These are phyloP conservation scores for Thermophis baileyi DNA, from an alignment of 2,113 vertebrate species.

Conservation along the genomic window DNA sequence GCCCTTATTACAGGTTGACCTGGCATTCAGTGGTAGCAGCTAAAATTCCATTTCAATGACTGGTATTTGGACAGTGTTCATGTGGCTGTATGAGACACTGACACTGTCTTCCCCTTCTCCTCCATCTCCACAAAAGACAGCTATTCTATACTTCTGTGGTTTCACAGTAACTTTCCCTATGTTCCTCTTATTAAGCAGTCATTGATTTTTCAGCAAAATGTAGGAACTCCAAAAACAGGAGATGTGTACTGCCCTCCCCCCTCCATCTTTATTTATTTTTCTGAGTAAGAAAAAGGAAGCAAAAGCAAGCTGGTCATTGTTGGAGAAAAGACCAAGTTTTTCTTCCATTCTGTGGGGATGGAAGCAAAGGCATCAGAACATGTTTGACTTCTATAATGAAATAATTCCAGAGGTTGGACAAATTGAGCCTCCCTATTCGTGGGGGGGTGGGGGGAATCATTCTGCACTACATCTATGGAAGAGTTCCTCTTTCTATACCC, in stretches of 20 bases:
- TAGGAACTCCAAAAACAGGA: background rate
- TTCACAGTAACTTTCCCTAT: background rate
- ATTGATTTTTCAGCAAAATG: background rate
- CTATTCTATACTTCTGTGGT: background rate
- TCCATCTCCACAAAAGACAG: background rate
- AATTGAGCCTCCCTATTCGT: background rate
- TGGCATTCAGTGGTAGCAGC: background rate
- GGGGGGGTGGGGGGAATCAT: background rate
- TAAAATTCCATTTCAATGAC: background rate
- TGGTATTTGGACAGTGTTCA: background rate
- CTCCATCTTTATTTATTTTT: background rate
- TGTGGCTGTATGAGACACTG: background rate
- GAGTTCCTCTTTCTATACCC: background rate
- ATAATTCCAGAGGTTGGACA: background rate
- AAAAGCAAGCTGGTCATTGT: too few species aligned
- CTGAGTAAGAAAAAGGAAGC: background rate
- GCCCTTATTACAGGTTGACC: background rate
- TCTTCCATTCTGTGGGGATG: background rate
- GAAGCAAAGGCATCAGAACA: background rate
- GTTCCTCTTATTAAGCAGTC: background rate
- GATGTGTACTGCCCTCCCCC: background rate
- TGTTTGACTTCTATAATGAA: background rate
- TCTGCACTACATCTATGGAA: background rate
- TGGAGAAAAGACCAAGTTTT: too few species aligned
- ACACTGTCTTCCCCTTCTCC: background rate